Percentiles rank a stretch among this genome's conserved stretches.
phyloP scores from a whole-genome alignment of 2,113 vertebrate genomes.

The Connochaetes taurinus region DNA sequence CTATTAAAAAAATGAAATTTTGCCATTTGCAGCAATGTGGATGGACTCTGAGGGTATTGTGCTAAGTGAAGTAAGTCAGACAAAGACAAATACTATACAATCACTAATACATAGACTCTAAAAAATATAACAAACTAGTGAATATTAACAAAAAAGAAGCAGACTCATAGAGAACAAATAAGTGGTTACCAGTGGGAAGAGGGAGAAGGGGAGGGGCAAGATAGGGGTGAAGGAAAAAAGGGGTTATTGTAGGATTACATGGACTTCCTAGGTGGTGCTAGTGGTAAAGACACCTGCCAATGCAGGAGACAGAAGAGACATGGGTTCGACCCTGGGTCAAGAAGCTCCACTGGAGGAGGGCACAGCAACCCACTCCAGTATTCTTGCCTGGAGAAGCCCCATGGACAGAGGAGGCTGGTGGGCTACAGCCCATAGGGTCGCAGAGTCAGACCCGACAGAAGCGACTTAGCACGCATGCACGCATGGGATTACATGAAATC shows the following conservation, averaged over 20 bases:
- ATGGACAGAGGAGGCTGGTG: background rate
- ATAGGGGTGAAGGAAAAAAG: background rate
- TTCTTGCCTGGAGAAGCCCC: background rate
- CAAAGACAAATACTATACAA: background rate
- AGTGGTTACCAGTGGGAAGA: background rate
- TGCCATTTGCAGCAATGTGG: background rate
- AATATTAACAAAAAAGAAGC: background rate
- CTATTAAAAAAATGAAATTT: background rate
- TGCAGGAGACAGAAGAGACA: background rate
- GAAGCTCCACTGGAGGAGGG: background rate
- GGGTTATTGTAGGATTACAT: background rate
- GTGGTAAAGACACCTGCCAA: background rate
- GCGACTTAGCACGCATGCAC: rapidly evolving
- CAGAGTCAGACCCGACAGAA: rapidly evolving
- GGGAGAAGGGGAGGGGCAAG: background rate
- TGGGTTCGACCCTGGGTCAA: background rate
- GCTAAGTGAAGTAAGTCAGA: background rate
- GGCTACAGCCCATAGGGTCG: background rate
- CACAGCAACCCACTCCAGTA: background rate
- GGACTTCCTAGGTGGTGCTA: background rate
- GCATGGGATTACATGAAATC: background rate
- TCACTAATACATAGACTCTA: background rate
- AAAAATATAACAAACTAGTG: background rate
- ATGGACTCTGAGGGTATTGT: background rate
- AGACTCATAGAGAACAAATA: background rate